Conservation (phyloP, 2,888 invertebrate species). For the Eristalis arbustorum region DNA sequence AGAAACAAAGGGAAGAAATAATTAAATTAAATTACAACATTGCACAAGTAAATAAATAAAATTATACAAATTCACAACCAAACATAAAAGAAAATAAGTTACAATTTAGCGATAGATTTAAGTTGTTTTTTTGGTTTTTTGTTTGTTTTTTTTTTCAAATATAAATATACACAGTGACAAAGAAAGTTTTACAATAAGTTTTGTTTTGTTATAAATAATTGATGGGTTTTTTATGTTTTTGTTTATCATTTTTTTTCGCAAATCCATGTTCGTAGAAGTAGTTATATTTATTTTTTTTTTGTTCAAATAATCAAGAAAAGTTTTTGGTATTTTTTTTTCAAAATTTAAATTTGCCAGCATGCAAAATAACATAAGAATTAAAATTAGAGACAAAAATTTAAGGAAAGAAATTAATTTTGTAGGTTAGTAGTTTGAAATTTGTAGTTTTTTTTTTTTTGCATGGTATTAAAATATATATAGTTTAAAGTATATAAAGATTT, state of each 20-base stretch:
- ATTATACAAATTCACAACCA: slow-evolving; percentile 18
- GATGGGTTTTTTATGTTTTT: slow-evolving; percentile 6
- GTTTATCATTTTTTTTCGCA: slow-evolving; percentile 33
- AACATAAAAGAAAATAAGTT: slow-evolving; percentile 33
- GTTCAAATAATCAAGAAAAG: slow-evolving; percentile 62
- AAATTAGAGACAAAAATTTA: slow-evolving; percentile 60
- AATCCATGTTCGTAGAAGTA: slow-evolving; percentile 61
- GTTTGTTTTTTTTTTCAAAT: slow-evolving; percentile 6
- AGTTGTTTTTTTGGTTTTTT: slow-evolving; percentile 30
- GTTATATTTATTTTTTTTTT: slow-evolving; percentile 40
- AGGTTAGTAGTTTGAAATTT: slow-evolving; percentile 9
- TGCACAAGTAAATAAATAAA: slow-evolving; percentile 10
- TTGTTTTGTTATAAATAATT: slow-evolving; percentile 53
- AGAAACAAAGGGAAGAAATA: slow-evolving; percentile 44
- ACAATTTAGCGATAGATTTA: slow-evolving; percentile 63
- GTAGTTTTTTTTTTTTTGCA: slow-evolving; percentile 23
- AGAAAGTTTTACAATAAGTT: slow-evolving; percentile 61
- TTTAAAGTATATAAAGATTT: neutral
- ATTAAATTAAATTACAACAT: slow-evolving; percentile 9
- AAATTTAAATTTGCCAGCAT: slow-evolving; percentile 72
- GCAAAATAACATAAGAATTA: slow-evolving; percentile 72
- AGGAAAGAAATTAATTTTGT: slow-evolving; percentile 65
- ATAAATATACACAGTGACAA: slow-evolving; percentile 59
- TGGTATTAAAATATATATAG: slow-evolving; percentile 13
- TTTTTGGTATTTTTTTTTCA: slow-evolving; percentile 40